Evolutionary conservation across 2,888 invertebrate genomes (phyloP), one percentile per base, ranked within the genome.

Genomic region (Microctonus brassicae): DNA sequence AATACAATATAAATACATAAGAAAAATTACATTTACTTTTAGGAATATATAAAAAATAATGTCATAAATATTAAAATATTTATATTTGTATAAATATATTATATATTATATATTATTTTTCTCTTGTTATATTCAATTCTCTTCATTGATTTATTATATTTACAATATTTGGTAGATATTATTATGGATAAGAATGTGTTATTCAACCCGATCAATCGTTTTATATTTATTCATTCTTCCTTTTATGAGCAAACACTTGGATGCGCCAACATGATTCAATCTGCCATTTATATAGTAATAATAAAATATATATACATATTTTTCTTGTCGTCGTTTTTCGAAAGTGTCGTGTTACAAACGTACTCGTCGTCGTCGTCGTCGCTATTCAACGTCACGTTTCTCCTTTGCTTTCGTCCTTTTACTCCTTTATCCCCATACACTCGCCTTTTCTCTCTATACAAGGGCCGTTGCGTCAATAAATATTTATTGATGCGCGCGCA

Each of bases 401-500:
- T 33, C 64, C 34, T 34, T 24, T n/a, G n/a, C n/a, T n/a, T n/a
- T n/a, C n/a, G 5, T 24, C 33, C 42, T 17, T 17, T 20, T 29
- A 10, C 57, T 29, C 57, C 26, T 5, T 57, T 20, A 10, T 11
- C 53, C 53, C 33, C 60, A 29, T 33, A 20, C 36, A 34, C 52
- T 47, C 33, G 47, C 67, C 26, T 53, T 20, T 47, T 29, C 42
- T 42, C 47, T 63, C 33, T 33, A 63, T 39, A 69, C 64, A 61
- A 65, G 61, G 42, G 36, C 58, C 65, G 62, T 73, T 65, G 55
- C 70, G 68, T 71, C 73, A 69, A 73, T 71, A 73, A 73, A 73
- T 73, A 73, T 73, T 73, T 70, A 71, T 73, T 53, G 73, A 70
- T 70, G 69, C 68, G 68, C 60, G 69, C 68, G 70, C 70, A 70